Base-by-base conservation (phyloP, 2,888 invertebrate genomes). In the Agrochola lychnidis region DNA sequence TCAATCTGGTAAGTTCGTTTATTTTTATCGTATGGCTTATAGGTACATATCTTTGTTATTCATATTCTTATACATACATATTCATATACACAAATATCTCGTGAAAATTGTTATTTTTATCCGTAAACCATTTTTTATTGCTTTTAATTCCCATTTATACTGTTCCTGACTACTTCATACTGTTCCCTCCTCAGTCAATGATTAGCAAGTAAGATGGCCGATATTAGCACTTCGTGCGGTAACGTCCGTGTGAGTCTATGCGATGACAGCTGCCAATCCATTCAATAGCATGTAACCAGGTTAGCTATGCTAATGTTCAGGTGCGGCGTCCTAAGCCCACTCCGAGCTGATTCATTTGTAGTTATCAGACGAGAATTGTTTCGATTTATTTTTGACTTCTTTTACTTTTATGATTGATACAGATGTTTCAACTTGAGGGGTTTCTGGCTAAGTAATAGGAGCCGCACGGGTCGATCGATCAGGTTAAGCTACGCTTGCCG, bases 211-310 rank as follows among this genome's bases (percentile, higher is more conserved):
- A 63, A 71, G 51, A 64, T 73, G 7, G 2, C 30, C 36, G n/a
- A 42, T 3, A 12, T 71, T 7, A 51, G 22, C 22, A 36, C 48
- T 6, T 12, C 10, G 56, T 57, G 25, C 56, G n/a, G n/a, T 57
- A 6, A n/a, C n/a, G n/a, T n/a, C 4, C 30, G 57, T 9, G 73
- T 70, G 70, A 70, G 36, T 71, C 14, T 45, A 12, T 57, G 71
- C 45, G 36, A 19, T 6, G 71, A 16, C 10, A 42, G 57, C 48
- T 30, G 78, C 51, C 51, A 57, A 71, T 78, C 10, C 51, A 51
- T 62, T 42, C 71, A 79, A 40, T 48, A 40, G 73, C 16, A 79
- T 73, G 67, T 73, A 79, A 73, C 73, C 67, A 67, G 73, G 78
- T 67, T 67, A 67, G 66, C n/a, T 22, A 78, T 79, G 79, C 14